A percentile compares a stretch with the other conserved stretches of the same genome.
phyloP scores from a whole-genome alignment of 2,113 vertebrate species.

The Pampusana beccarii region DNA sequence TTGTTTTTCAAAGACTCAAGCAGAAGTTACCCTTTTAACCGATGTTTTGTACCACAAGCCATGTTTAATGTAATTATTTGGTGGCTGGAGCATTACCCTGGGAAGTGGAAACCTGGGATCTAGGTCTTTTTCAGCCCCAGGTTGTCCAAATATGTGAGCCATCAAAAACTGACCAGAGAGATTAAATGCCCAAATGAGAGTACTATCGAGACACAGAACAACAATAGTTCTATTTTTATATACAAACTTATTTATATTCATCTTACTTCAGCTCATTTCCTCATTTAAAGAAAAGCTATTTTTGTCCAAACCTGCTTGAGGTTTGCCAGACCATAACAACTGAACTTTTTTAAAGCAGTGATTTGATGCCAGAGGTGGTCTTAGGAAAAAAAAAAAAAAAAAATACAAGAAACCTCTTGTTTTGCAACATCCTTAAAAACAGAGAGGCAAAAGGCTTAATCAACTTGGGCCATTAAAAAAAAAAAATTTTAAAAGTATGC shows the following conservation, averaged over 20 bases:
- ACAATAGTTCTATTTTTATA: slow-evolving; percentile 22
- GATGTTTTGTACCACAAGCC: background rate
- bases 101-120: background rate
- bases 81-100: background rate
- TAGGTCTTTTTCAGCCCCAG: background rate
- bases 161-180: background rate
- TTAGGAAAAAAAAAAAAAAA: background rate
- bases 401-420: background rate
- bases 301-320: background rate
- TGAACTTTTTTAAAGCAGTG: background rate
- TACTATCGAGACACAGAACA: background rate
- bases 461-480: background rate
- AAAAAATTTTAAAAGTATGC: background rate
- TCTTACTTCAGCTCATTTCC: slow-evolving; percentile 4
- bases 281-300: background rate
- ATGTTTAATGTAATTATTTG: background rate
- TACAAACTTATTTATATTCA: background rate
- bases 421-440: background rate
- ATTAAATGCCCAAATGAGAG: background rate
- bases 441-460: background rate
- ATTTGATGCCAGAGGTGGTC: background rate
- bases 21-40: background rate
- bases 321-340: slow-evolving; percentile 13
- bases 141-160: background rate
- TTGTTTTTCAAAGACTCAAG: background rate